Base-by-base conservation (phyloP, 2,888 invertebrate species). In the Limenitis camilla region DNA sequence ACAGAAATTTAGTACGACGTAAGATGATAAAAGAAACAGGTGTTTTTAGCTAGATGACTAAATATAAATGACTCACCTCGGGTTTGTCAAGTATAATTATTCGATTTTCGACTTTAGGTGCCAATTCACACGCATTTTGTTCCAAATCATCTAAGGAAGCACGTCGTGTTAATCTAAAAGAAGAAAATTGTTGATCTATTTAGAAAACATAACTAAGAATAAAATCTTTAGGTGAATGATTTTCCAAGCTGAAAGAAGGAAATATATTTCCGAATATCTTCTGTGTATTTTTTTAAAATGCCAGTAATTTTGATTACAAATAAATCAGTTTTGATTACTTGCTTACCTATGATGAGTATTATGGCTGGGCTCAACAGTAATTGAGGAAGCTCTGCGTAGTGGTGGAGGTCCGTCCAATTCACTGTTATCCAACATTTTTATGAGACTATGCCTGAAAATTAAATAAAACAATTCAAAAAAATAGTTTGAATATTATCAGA, bases 101-200 rank as follows among this genome's bases (percentile, higher is more conserved):
- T 64, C 96, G 88, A 66, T 94, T 93, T 67, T 96, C 96, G 1
- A 94, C 82, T 71, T 91, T 91, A 0, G 96, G 96, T 32, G 94
- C 92, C 59, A 96, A 80, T 60, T 93, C 93, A 72, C 94, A 94
- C 1, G 93, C 92, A 66, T 93, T 92, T 62, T 93, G 92, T 71
- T 96, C 96, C 47, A 95, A 82, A 63, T 95, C 95, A 65, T 95
- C 95, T 38, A 94, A 72, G 0, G 93, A 94, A 5, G 94, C 94
- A 48, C 94, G 88, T 5, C 94, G 53, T 1, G 58, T 61, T 39
- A 62, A 49, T 35, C 62, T 60, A 30, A 39, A 39, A 19, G 10
- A 5, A 39, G 32, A 27, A 7, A 19, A 31, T 7, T 33, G 8
- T 33, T n/a, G n/a, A n/a, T n/a, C n/a, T n/a, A n/a, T n/a, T n/a